Base-by-base conservation (phyloP, 1,140 invertebrate species). In the Drosophila busckii region DNA sequence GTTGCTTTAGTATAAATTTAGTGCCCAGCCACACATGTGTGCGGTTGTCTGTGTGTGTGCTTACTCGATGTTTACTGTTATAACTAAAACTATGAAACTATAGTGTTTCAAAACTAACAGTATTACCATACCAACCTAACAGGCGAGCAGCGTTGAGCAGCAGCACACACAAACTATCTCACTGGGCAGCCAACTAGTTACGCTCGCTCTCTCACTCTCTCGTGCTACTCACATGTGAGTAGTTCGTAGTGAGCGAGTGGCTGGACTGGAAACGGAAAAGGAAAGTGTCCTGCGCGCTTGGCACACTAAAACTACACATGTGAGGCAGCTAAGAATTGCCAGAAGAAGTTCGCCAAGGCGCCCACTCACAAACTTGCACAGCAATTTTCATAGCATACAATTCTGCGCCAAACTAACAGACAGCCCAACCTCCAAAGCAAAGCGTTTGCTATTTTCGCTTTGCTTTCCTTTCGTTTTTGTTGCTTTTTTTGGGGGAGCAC, bases 41-140 rank as follows among this genome's bases (percentile, higher is more conserved):
- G 23, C 17, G 17, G 19, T 9, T 3, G 17, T 17, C 6, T 1
- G 3, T 15, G 16, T 9, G 15, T 37, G 41, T 17, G 2, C 15
- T n/a, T 41, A n/a, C 0, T 15, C 8, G 28, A 12, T 19, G 40
- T 49, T 59, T 54, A 54, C 73, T 80, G 69, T 75, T 82, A 82
- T 73, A 82, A 80, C 75, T 82, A 66, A 82, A 75, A 80, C 75
- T 82, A 75, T 60, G 65, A 70, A 83, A 83, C 65, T 76, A 83
- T 76, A 76, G 70, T 86, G 69, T 86, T 86, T 85, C 83, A 86
- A 86, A 86, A 86, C 84, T 86, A 86, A 84, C 80, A 86, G 80
- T 80, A 86, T 86, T 86, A 86, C 84, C 84, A 86, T 86, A 86
- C 65, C 83, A 70, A 65, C 35, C 50, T 68, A 86, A 58, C 68